Evolutionary conservation across 2,888 invertebrate species (phyloP), one percentile per base, ranked within the genome.

Genomic region (Meghimatium bilineatum): DNA sequence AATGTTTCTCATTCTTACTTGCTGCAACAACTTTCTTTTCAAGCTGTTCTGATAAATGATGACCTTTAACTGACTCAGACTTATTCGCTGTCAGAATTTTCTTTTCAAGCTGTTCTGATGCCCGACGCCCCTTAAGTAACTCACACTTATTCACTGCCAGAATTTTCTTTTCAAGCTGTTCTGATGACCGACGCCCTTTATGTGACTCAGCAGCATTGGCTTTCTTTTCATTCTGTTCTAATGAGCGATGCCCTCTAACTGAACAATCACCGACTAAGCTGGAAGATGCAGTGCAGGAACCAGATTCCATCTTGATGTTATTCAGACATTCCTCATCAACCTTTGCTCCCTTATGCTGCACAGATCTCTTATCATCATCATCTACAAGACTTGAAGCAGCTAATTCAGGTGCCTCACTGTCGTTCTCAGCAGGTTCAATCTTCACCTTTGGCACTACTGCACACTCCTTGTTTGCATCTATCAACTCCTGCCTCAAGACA

Each of bases 191-290:
- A 49, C 20, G n/a, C n/a, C n/a, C n/a, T n/a, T n/a, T n/a, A 34
- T 1, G 6, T 29, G 38, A 66, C 10, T 66, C 77, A 2, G 17
- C 12, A 29, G 36, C 8, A 8, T 29, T n/a, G 20, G 23, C 20
- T 78, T 78, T 78, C 32, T 67, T 78, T 29, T 78, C 78, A 67
- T 49, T 49, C 44, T 78, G 44, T 29, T 66, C 66, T n/a, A 67
- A 29, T 20, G 44, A 44, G 44, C 44, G 44, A 44, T 44, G 12
- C 12, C 44, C 44, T 44, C 12, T 44, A 44, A 44, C 44, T 44
- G 44, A 44, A 5, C 12, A 8, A 12, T 12, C 12, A 44, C 6
- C 12, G 5, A 44, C 12, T 12, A 44, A 8, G 12, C 44, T 44
- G 5, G 44, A 44, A 8, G 44, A 44, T 12, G 12, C 44, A 12